Evolutionary conservation across 2,113 vertebrate species (phyloP), one percentile per base, ranked within the genome.

Genomic region (Uropsilus gracilis): DNA sequence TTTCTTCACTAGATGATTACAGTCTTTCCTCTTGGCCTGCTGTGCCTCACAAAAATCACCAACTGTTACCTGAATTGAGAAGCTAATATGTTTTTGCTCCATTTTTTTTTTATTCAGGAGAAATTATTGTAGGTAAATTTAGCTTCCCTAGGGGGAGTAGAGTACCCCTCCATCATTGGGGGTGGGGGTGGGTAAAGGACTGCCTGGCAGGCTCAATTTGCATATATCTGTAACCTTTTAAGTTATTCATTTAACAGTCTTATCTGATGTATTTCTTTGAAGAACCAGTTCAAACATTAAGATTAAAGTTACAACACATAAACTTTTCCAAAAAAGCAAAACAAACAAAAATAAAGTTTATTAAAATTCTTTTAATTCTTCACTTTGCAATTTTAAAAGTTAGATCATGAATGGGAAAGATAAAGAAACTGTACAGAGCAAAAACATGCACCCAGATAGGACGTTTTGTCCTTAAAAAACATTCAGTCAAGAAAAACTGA

Each of bases 241-340:
- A 55, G 53, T 69, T 76, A 75, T 48, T 80, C 11, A 26, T 63
- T 85, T 22, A 91, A 87, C 46, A 73, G 57, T 37, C 14, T 30
- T 28, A 12, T n/a, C 92, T 34, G 39, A 30, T 26, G 18, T 30
- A 8, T 77, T 61, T 75, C 50, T 83, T 83, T 90, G 77, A 44
- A 81, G 90, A 95, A 72, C 0, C 13, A 63, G 6, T 44, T 75
- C 6, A 37, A 76, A 96, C 39, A 48, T 11, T 48, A 55, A 83
- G 61, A n/a, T 95, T 44, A 57, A 83, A 63, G 22, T 82, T 68
- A 66, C 7, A 87, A 84, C 68, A 75, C 6, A 46, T 10, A 48
- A 76, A 4, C n/a, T 76, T 89, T 87, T 71, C n/a, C 84, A 80
- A 84, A n/a, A 42, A 85, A 82, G n/a, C 37, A 61, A 90, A 77